These are phyloP conservation scores for Metallyticus violacea DNA, from an alignment of 2,888 invertebrate species.

Conservation along the genomic window DNA sequence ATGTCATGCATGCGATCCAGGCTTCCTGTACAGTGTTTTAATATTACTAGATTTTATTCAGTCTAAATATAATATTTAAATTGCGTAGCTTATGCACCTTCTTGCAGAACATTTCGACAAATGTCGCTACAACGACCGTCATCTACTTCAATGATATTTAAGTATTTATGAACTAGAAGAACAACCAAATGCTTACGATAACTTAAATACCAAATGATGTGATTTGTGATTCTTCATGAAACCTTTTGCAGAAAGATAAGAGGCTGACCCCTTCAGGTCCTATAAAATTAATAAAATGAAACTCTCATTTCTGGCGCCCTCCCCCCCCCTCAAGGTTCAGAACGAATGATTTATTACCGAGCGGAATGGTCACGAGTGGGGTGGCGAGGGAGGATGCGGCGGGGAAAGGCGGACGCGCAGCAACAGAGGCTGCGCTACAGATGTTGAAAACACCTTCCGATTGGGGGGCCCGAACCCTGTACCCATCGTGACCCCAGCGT, in stretches of 20 bases:
- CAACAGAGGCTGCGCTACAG: neutral
- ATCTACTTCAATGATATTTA: no score
- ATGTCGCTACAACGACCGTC: no score
- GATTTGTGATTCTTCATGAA: neutral
- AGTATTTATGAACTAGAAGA: no score
- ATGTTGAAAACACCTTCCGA: neutral
- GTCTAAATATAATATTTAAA: no score
- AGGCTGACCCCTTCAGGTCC: neutral
- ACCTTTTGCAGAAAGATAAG: neutral
- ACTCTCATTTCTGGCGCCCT: neutral
- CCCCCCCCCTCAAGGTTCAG: neutral
- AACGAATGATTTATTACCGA: neutral
- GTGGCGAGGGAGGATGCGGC: neutral
- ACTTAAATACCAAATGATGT: neutral
- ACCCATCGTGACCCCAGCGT: neutral
- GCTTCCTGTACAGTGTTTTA: no score
- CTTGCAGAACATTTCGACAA: no score
- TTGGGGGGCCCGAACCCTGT: neutral
- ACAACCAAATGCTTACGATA: neutral
- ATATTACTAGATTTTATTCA: no score
- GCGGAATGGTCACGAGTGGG: neutral
- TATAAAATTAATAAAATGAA: neutral
- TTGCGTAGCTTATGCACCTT: no score
- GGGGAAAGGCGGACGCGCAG: neutral
- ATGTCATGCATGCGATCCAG: no score